These are phyloP conservation scores for Hycleus phaleratus DNA, from an alignment of 1,140 invertebrate species.

Conservation along the genomic window DNA sequence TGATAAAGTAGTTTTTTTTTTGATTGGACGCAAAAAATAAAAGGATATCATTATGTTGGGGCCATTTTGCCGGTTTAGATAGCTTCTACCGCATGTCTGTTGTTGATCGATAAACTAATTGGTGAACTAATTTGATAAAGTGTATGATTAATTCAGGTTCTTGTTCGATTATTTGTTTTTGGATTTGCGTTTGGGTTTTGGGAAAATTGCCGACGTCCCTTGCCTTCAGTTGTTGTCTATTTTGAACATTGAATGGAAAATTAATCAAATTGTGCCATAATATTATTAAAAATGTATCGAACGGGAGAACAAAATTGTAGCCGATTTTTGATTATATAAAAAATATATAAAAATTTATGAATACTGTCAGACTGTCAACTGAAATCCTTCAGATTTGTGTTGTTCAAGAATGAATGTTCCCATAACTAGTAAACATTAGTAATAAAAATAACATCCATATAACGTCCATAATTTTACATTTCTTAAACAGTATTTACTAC, in stretches of 20 bases:
- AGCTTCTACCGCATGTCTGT: conserved; percentile 28
- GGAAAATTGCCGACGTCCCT: conserved; percentile 32
- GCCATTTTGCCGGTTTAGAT: conserved; percentile 10
- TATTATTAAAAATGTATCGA: background rate
- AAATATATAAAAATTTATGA: too few relatives aligned
- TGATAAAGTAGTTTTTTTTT: conserved; percentile 29
- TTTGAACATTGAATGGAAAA: conserved; percentile 19
- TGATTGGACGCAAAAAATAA: conserved; percentile 12
- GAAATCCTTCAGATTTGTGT: too few relatives aligned
- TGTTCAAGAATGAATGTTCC: too few relatives aligned
- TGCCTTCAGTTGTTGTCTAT: conserved; percentile 24
- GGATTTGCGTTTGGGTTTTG: background rate
- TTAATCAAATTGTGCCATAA: conserved; percentile 35
- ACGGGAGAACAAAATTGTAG: background rate
- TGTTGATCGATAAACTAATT: conserved; percentile 20
- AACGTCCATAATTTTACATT: too few relatives aligned
- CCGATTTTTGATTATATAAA: background rate
- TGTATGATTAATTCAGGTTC: conserved; percentile 31
- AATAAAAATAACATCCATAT: too few relatives aligned
- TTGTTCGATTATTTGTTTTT: background rate
- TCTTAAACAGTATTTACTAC: too few relatives aligned
- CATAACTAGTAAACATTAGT: too few relatives aligned
- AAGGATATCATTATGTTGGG: conserved; percentile 30
- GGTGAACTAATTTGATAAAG: conserved; percentile 38
- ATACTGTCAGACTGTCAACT: too few relatives aligned